Evolutionary conservation across 2,797 vertebrate genomes (phyloP).

Genomic region (Anas bernieri): DNA sequence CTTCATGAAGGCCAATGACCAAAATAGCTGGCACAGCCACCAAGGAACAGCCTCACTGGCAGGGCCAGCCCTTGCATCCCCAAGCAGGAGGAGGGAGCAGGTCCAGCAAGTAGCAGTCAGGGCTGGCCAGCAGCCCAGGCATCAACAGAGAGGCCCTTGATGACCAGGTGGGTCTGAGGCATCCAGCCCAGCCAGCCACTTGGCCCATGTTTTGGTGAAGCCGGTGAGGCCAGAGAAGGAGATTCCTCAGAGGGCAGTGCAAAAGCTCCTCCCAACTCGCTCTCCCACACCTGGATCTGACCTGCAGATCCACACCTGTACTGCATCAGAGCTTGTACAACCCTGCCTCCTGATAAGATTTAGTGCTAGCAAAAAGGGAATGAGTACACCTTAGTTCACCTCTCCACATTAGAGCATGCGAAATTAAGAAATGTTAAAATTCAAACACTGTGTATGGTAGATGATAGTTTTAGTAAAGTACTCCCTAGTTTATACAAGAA

Average conservation of each 20-base stretch:
- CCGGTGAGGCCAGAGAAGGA: neutral
- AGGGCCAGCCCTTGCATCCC: neutral
- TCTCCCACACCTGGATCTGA: neutral
- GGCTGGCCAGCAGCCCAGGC: neutral
- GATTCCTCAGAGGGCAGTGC: neutral
- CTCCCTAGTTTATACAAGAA: fast-evolving
- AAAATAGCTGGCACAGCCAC: fast-evolving
- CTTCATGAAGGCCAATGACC: neutral
- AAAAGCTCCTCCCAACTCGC: fast-evolving
- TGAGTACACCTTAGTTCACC: fast-evolving
- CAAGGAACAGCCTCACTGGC: fast-evolving
- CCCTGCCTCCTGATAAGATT: fast-evolving
- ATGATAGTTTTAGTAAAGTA: neutral
- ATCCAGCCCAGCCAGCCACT: too few species aligned
- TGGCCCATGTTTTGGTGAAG: neutral
- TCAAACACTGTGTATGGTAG: fast-evolving
- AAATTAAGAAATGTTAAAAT: neutral
- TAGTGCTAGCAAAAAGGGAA: neutral
- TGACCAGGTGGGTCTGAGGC: neutral
- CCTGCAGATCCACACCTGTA: neutral
- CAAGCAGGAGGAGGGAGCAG: neutral
- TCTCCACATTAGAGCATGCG: fast-evolving
- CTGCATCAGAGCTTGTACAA: neutral
- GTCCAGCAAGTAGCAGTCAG: fast-evolving
- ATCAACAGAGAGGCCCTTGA: fast-evolving